Evolutionary conservation across 2,113 vertebrate genomes (phyloP).

Genomic region (Cichladusa arquata): DNA sequence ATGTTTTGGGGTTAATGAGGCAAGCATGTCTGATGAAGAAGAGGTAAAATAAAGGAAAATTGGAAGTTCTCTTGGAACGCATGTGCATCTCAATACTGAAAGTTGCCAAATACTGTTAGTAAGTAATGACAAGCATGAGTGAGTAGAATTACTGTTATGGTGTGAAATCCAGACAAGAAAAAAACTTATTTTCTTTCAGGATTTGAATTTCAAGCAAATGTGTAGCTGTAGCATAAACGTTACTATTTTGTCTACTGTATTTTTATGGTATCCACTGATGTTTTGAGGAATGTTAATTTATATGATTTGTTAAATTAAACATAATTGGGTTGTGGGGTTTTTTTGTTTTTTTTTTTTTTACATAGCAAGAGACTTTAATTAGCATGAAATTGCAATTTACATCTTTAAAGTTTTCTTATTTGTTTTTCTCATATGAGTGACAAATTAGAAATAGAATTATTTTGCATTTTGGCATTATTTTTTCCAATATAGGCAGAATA

Average conservation of each 20-base stretch:
- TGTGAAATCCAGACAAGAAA: neutral
- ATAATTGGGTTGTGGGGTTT: fast-evolving
- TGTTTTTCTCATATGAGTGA: neutral
- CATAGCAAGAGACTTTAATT: neutral
- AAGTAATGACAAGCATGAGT: neutral
- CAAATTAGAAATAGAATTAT: neutral
- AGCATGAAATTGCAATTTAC: neutral
- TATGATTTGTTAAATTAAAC: neutral
- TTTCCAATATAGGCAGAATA: neutral
- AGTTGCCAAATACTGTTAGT: neutral
- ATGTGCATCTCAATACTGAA: neutral
- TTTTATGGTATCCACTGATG: neutral
- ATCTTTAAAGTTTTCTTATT: neutral
- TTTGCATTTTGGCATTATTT: neutral
- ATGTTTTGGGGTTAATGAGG: neutral
- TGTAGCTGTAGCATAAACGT: neutral
- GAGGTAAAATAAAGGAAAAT: neutral
- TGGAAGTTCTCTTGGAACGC: neutral
- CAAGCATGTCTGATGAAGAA: neutral
- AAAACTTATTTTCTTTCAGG: neutral
- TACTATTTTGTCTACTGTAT: neutral
- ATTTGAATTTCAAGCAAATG: neutral
- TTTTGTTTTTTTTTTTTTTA: neutral
- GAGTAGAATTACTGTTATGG: neutral
- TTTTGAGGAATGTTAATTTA: neutral